Conservation (phyloP, 2,888 invertebrate species). For the Clusia tigrina region DNA sequence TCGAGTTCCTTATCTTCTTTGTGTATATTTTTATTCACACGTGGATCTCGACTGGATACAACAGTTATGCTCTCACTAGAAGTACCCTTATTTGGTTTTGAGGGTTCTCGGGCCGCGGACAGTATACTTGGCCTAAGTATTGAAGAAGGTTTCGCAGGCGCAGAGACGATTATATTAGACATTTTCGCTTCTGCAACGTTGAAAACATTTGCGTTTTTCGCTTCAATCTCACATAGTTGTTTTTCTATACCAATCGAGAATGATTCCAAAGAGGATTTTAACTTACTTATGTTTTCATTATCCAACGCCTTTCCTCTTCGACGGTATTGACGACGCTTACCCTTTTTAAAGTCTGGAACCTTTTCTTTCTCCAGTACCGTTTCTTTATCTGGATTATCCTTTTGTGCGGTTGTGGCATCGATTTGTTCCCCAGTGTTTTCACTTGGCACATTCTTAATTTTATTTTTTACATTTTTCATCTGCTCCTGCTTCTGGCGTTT, state of each 20-base stretch:
- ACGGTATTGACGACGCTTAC: slow-evolving; percentile 43
- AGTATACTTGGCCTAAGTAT: slow-evolving; percentile 9
- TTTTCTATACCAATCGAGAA: slow-evolving; percentile 61
- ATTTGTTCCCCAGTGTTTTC: slow-evolving; percentile 23
- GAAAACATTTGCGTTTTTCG: slow-evolving; percentile 39
- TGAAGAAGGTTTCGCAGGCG: slow-evolving; percentile 22
- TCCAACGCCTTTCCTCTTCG: slow-evolving; percentile 52
- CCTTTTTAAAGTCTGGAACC: slow-evolving; percentile 32
- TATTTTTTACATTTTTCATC: slow-evolving; percentile 18
- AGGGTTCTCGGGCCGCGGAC: slow-evolving; percentile 1
- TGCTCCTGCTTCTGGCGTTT: slow-evolving; percentile 14
- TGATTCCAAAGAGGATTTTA: slow-evolving; percentile 59
- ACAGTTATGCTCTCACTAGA: slow-evolving; percentile 38
- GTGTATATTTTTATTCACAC: slow-evolving; percentile 61
- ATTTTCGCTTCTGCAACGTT: slow-evolving; percentile 29
- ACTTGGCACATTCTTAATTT: slow-evolving; percentile 20
- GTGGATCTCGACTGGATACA: slow-evolving; percentile 59
- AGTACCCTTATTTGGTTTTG: slow-evolving; percentile 18
- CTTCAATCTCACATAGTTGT: slow-evolving; percentile 44
- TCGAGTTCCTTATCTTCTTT: slow-evolving; percentile 37
- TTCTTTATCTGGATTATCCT: background rate
- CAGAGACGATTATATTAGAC: slow-evolving; percentile 18
- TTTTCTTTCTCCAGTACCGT: slow-evolving; percentile 10
- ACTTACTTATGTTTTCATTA: slow-evolving; percentile 57
- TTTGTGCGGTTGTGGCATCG: slow-evolving; percentile 18